Conservation (phyloP, 1,140 invertebrate species). For the Platyscapa corneri region DNA sequence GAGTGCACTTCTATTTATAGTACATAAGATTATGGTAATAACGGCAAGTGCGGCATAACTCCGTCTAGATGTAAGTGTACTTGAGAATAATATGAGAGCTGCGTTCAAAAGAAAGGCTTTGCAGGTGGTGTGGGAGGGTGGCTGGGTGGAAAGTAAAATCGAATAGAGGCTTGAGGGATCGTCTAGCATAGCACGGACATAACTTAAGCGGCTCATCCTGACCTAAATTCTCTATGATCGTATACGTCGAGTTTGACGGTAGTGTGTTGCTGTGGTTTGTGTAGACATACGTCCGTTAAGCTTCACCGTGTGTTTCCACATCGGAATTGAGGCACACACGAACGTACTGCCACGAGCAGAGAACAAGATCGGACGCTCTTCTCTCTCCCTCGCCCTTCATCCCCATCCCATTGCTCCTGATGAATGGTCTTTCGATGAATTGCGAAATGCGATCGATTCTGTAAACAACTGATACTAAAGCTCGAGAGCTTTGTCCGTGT, state of each 20-base stretch:
- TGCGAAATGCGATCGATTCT: background rate
- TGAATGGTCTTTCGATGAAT: background rate
- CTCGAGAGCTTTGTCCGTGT: background rate
- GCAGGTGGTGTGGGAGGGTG: background rate
- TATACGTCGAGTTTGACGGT: background rate
- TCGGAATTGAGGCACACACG: slow-evolving; percentile 36
- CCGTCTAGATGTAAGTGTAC: too few species aligned
- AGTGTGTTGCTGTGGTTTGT: slow-evolving; percentile 13
- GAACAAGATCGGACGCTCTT: background rate
- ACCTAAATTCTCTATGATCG: slow-evolving; percentile 61
- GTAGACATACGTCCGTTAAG: slow-evolving; percentile 60
- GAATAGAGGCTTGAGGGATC: background rate
- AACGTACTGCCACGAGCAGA: background rate
- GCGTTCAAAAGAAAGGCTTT: background rate
- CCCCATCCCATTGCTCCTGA: background rate
- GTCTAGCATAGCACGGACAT: slow-evolving; percentile 3
- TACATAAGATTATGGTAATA: too few species aligned
- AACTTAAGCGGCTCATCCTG: slow-evolving; percentile 52
- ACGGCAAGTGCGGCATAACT: too few species aligned
- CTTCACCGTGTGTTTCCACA: slow-evolving; percentile 51
- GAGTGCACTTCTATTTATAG: too few species aligned
- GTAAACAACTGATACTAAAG: background rate
- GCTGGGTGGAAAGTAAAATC: background rate
- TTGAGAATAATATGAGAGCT: background rate
- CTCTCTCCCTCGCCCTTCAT: background rate